Percentiles rank a stretch among this genome's conserved stretches.
These are phyloP conservation scores for Sphecodes monilicornis DNA, from an alignment of 2,888 invertebrate genomes.

Conservation along the genomic window DNA sequence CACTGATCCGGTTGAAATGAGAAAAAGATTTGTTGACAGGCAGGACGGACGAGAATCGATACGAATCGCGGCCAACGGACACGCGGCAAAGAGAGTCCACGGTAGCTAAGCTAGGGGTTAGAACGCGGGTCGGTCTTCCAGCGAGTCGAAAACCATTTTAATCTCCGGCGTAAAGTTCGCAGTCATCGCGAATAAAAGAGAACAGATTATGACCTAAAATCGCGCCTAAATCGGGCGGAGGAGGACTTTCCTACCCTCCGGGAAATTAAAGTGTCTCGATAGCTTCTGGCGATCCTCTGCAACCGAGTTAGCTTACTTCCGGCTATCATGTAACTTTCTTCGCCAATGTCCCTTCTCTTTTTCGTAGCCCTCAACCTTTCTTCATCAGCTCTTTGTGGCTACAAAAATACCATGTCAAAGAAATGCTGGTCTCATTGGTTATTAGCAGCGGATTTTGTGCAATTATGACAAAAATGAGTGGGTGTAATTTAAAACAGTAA, in stretches of 20 bases:
- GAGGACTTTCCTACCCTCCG: slow-evolving; percentile 40
- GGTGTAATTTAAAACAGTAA: too few relatives aligned
- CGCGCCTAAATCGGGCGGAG: slow-evolving; percentile 26
- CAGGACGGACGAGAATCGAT: background rate
- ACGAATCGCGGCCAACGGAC: slow-evolving; percentile 4
- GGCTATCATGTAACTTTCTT: slow-evolving; percentile 24
- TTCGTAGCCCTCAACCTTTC: background rate
- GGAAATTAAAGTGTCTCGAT: slow-evolving; percentile 61
- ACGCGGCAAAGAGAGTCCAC: background rate
- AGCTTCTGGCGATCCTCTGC: slow-evolving; percentile 31
- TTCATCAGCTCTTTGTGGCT: background rate
- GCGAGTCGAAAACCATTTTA: slow-evolving; percentile 35
- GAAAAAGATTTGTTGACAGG: background rate
- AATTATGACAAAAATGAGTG: too few relatives aligned
- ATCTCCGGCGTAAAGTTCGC: slow-evolving; percentile 50
- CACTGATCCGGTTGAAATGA: background rate
- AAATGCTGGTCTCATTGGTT: too few relatives aligned
- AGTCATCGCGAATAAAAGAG: slow-evolving; percentile 50
- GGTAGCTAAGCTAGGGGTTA: background rate
- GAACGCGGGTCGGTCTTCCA: background rate
- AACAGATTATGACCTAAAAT: slow-evolving; percentile 53
- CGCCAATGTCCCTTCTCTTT: background rate
- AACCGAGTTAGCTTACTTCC: slow-evolving; percentile 40
- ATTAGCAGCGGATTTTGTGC: too few relatives aligned
- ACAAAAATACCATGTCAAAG: too few relatives aligned